phyloP scores from a whole-genome alignment of 2,797 vertebrate species.

The Coregonus sp. region DNA sequence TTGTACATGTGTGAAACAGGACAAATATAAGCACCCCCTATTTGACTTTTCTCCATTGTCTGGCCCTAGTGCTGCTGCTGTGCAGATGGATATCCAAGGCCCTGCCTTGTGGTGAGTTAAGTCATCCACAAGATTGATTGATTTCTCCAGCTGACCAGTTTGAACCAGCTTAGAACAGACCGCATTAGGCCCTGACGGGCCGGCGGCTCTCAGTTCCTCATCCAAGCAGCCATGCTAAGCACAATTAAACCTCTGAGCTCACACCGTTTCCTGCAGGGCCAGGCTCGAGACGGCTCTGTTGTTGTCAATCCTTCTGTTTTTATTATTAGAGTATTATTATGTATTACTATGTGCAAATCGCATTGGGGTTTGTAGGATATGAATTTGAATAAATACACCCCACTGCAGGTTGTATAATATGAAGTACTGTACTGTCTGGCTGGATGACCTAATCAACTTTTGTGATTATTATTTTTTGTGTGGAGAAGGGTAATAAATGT shows the following conservation, averaged over 20 bases:
- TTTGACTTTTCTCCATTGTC: slow-evolving; percentile 30
- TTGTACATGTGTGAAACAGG: too few species aligned
- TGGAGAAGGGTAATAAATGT: not conserved
- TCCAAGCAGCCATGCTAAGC: slow-evolving; percentile 41
- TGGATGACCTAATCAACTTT: not conserved
- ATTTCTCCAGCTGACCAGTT: slow-evolving; percentile 52
- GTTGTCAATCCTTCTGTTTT: not conserved
- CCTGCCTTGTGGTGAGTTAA: slow-evolving; percentile 29
- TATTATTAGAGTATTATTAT: not conserved
- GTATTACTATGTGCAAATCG: not conserved
- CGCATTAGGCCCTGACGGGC: slow-evolving; percentile 18
- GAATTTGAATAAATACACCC: not conserved
- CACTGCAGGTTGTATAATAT: not conserved
- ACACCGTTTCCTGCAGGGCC: slow-evolving; percentile 30
- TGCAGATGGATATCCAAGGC: slow-evolving; percentile 31
- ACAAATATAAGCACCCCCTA: too few species aligned
- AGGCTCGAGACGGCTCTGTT: slow-evolving; percentile 29
- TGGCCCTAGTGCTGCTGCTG: not conserved
- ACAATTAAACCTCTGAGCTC: slow-evolving; percentile 51
- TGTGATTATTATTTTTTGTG: not conserved
- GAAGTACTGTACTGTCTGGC: not conserved
- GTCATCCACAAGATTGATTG: slow-evolving; percentile 37
- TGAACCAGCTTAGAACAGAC: slow-evolving; percentile 59
- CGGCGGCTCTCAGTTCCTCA: slow-evolving; percentile 42
- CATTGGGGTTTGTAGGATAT: not conserved